Percentiles rank a stretch among this genome's conserved stretches.
Evolutionary conservation across 92 coral and sea anemone genomes (phyloP).

Genomic region (Anthopleura xanthogrammica): DNA sequence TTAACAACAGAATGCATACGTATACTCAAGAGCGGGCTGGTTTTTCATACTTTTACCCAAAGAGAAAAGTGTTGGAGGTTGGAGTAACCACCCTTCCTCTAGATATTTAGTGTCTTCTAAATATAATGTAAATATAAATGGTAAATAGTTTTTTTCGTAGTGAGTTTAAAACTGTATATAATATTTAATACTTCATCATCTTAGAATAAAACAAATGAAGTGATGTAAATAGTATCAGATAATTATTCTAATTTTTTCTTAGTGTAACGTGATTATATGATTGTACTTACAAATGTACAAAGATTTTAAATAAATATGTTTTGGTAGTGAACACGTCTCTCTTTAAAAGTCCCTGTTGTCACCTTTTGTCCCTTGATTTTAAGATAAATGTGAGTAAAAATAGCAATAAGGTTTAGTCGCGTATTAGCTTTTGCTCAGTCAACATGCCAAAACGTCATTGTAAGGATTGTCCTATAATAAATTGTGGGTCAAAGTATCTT

Average conservation of each 20-base stretch:
- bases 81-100: neutral
- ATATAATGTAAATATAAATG: neutral
- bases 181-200: no score
- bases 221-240: no score
- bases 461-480: conserved; percentile 31
- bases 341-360: neutral
- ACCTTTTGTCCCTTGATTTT: conserved; percentile 1
- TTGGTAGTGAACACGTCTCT: neutral
- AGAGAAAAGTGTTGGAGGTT: neutral
- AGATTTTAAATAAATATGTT: no score
- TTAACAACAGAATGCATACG: no score
- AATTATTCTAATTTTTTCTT: no score
- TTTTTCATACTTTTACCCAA: neutral
- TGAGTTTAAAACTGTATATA: no score
- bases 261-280: no score
- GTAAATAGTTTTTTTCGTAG: no score
- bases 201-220: no score
- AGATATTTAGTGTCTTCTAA: neutral
- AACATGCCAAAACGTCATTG: conserved; percentile 7
- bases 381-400: neutral
- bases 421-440: neutral
- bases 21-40: no score
- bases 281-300: no score
- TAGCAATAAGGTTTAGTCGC: neutral
- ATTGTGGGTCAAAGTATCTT: conserved; percentile 40